Evolutionary conservation across 2,888 invertebrate genomes (phyloP), one percentile per base, ranked within the genome.

Genomic region (Drosophila dives): DNA sequence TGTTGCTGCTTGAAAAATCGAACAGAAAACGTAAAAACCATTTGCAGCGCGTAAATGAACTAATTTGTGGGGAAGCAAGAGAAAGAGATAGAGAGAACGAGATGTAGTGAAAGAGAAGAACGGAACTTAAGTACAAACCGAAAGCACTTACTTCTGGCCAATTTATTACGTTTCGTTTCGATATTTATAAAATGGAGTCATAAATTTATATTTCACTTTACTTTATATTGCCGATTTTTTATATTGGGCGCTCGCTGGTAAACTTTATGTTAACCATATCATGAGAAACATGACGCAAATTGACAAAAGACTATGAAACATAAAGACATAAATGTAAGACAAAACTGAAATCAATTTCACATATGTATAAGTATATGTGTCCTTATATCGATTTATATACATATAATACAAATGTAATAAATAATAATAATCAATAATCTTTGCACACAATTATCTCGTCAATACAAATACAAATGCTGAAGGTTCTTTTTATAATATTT

Each of bases 41-140:
- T 80, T 72, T 75, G 73, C 60, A 82, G 70, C 86, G 80, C 72
- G 51, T 69, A 64, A 80, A 86, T 48, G 42, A 69, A 51, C 42
- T 26, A 64, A 32, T 70, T 45, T 23, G 23, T 15, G 45, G 45
- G 45, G 4, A 20, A 55, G 15, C 59, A 58, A 58, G n/a, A 55
- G n/a, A 55, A 55, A 50, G 38, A 60, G 23, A 53, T 61, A 66
- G 42, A 55, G 20, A 55, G 34, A 70, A 15, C 42, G 15, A 69
- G 40, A 77, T 32, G 55, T 38, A 54, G 32, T 60, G 56, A 72
- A 48, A 72, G 49, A 75, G 61, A 50, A 63, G 61, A 77, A 82
- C 76, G 65, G 64, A 89, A 81, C 75, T 71, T 42, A 75, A 71
- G 73, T 88, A 90, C 88, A 73, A 84, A 83, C 90, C 77, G 70